Evolutionary conservation across 2,888 invertebrate genomes (phyloP).

Genomic region (Agrochola lota): DNA sequence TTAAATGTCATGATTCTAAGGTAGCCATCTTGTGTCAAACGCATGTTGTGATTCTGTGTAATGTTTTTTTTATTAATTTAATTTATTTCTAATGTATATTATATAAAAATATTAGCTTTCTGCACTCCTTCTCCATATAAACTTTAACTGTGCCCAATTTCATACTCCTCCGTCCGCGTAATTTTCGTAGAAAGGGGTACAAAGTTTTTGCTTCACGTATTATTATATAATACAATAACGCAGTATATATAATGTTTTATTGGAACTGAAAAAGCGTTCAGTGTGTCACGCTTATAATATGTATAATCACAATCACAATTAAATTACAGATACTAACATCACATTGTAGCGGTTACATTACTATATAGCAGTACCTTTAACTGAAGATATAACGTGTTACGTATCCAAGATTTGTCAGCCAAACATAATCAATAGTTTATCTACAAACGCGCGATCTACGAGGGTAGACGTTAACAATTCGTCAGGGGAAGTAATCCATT

Average conservation of each 20-base stretch:
- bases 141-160: too few relatives aligned
- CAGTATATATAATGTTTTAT: neutral
- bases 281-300: too few relatives aligned
- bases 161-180: too few relatives aligned
- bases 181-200: too few relatives aligned
- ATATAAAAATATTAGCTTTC: too few relatives aligned
- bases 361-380: neutral
- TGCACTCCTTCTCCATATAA: too few relatives aligned
- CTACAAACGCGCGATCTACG: constrained; percentile 38
- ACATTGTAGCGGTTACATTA: neutral
- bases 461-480: constrained; percentile 66
- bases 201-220: too few relatives aligned
- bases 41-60: too few relatives aligned
- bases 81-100: too few relatives aligned
- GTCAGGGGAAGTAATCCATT: constrained; percentile 77
- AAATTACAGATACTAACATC: neutral
- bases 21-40: too few relatives aligned
- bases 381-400: neutral
- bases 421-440: constrained; percentile 45
- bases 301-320: neutral
- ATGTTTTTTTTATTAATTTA: too few relatives aligned
- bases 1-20: too few relatives aligned
- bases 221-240: neutral
- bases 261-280: neutral
- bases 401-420: constrained; percentile 1